Evolutionary conservation across 2,113 vertebrate genomes (phyloP).

Genomic region (Lasiurus borealis): DNA sequence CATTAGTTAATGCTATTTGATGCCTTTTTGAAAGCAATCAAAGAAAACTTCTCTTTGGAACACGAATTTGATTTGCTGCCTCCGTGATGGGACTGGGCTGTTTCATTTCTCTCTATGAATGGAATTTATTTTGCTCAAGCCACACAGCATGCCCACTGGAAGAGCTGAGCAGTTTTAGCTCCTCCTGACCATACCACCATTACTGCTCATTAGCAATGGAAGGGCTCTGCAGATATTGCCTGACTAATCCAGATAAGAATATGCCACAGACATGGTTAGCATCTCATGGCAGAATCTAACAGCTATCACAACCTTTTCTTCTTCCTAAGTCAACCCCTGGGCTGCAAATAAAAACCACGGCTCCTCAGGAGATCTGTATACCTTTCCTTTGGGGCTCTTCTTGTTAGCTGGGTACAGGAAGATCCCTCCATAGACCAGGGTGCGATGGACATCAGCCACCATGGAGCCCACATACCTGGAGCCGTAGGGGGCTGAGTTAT

Average conservation of each 20-base stretch:
- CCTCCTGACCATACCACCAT: background rate
- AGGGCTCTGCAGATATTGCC: background rate
- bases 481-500: constrained; percentile 93
- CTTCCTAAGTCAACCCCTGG: background rate
- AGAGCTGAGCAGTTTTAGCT: background rate
- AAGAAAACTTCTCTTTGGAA: constrained; percentile 21
- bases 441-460: constrained; percentile 98
- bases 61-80: constrained; percentile 40
- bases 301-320: background rate
- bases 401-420: constrained; percentile 96
- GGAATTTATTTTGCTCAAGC: constrained; percentile 33
- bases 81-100: background rate
- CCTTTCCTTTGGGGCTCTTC: constrained; percentile 97
- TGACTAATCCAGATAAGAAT: background rate
- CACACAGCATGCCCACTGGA: background rate
- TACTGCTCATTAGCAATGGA: background rate
- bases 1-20: constrained; percentile 31
- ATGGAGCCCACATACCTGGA: constrained; percentile 97
- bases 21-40: constrained; percentile 58
- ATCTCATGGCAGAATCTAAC: background rate
- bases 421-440: constrained; percentile 97
- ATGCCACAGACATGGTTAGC: background rate
- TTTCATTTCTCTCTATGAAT: constrained; percentile 28
- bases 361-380: constrained; percentile 79
- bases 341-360: background rate